Evolutionary conservation across 2,113 vertebrate genomes (phyloP).

Genomic region (Peromyscus polionotus): DNA sequence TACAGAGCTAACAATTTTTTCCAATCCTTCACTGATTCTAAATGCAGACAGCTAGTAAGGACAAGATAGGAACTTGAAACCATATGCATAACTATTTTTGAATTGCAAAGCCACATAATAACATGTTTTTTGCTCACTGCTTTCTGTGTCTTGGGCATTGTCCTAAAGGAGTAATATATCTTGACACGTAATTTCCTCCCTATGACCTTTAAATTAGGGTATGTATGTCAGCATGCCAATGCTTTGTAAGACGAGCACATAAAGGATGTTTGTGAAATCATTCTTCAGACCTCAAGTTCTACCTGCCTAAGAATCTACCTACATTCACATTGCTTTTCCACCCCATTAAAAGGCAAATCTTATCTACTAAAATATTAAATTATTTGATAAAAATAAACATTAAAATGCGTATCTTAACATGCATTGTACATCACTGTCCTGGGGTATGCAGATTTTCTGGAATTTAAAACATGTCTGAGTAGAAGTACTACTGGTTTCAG

Average conservation of each 20-base stretch:
- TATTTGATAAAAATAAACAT: not conserved
- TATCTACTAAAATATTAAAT: not conserved
- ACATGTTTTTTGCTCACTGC: slow-evolving; percentile 7
- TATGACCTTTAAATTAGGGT: not conserved
- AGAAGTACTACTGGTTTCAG: not conserved
- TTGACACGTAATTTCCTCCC: not conserved
- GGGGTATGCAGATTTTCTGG: not conserved
- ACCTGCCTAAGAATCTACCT: slow-evolving; percentile 7
- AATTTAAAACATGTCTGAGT: not conserved
- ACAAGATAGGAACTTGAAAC: not conserved
- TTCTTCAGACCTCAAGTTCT: slow-evolving; percentile 18
- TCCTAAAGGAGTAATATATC: slow-evolving; percentile 24
- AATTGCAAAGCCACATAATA: not conserved
- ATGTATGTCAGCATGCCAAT: not conserved
- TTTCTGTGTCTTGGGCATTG: not conserved
- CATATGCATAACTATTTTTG: not conserved
- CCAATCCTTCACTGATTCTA: slow-evolving; percentile 18
- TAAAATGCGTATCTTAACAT: not conserved
- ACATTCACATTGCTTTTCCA: not conserved
- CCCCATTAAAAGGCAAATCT: not conserved
- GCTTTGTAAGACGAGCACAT: slow-evolving; percentile 5
- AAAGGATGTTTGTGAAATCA: slow-evolving; percentile 27
- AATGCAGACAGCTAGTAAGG: not conserved
- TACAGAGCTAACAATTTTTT: slow-evolving; percentile 30
- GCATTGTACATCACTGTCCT: not conserved